Conservation (phyloP, 2,797 vertebrate genomes). For the Lates japonicus region DNA sequence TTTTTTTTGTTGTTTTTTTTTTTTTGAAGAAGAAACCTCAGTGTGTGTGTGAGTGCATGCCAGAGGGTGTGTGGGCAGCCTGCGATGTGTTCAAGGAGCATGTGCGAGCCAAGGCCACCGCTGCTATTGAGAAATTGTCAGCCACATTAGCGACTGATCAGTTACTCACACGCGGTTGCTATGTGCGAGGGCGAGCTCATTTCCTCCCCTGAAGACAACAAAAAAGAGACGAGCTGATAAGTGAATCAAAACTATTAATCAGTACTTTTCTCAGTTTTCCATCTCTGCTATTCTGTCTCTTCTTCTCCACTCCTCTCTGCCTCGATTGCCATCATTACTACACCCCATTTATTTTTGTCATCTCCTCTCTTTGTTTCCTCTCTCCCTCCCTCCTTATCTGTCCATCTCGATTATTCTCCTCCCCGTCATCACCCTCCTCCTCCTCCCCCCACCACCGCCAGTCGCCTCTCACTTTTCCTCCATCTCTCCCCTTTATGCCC, state of each 20-base stretch:
- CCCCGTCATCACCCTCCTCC: slow-evolving; percentile 49
- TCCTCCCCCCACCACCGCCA: slow-evolving; percentile 1
- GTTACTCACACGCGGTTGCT: slow-evolving; percentile 17
- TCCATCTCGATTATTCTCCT: slow-evolving; percentile 77
- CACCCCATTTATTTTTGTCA: slow-evolving; percentile 61
- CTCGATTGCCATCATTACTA: slow-evolving; percentile 53
- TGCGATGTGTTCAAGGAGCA: slow-evolving; percentile 56
- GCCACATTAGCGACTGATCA: slow-evolving; percentile 62
- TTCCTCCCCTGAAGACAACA: slow-evolving; percentile 38
- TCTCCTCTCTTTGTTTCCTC: slow-evolving; percentile 71
- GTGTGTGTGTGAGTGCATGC: slow-evolving; percentile 34
- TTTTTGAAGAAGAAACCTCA: slow-evolving; percentile 21
- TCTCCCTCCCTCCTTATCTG: slow-evolving; percentile 69
- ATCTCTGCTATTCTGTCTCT: slow-evolving; percentile 26
- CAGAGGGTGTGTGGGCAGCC: slow-evolving; percentile 71
- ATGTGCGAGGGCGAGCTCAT: slow-evolving; percentile 26
- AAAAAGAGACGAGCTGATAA: slow-evolving; percentile 51
- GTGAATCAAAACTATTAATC: slow-evolving; percentile 56
- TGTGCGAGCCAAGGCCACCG: slow-evolving; percentile 57
- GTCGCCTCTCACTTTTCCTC: slow-evolving; percentile 56
- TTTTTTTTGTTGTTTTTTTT: slow-evolving; percentile 21
- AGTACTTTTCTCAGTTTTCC: slow-evolving; percentile 26
- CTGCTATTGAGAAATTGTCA: slow-evolving; percentile 65
- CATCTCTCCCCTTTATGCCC: slow-evolving; percentile 58
- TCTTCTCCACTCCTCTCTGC: neutral